Percentiles rank a stretch among this genome's conserved stretches.
phyloP scores from a whole-genome alignment of 2,113 vertebrate species.

The Cyanoliseus patagonus region DNA sequence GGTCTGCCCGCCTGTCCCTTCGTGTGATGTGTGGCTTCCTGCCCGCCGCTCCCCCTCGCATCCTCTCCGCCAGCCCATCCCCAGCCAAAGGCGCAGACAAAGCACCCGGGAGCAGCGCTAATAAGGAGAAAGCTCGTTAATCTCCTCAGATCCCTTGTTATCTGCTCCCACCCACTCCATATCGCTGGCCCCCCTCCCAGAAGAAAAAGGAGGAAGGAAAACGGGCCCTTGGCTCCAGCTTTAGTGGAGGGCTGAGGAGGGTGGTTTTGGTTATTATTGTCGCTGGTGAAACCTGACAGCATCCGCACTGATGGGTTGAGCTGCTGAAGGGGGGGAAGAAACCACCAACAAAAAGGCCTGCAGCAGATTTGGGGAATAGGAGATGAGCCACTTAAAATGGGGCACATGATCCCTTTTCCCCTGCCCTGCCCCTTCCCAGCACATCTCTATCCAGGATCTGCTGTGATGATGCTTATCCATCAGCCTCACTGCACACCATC shows the following conservation, averaged over 20 bases:
- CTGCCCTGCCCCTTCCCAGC: background rate
- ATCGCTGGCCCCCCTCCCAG: background rate
- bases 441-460: background rate
- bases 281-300: background rate
- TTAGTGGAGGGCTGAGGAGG: background rate
- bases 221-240: background rate
- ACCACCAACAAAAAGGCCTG: background rate
- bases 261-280: background rate
- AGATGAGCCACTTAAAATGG: conserved; percentile 8
- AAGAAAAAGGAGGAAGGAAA: background rate
- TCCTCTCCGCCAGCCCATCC: background rate
- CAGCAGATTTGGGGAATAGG: conserved; percentile 7
- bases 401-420: background rate
- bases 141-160: background rate
- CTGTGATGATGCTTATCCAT: background rate
- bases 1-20: fast-evolving
- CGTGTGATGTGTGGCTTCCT: background rate
- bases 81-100: conserved; percentile 19
- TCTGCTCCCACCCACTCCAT: background rate
- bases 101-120: background rate
- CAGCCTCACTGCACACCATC: background rate
- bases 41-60: background rate
- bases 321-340: background rate
- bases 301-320: background rate
- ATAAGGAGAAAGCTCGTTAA: background rate